These are phyloP conservation scores for Orussus abietinus DNA, from an alignment of 1,140 invertebrate genomes.

Conservation along the genomic window DNA sequence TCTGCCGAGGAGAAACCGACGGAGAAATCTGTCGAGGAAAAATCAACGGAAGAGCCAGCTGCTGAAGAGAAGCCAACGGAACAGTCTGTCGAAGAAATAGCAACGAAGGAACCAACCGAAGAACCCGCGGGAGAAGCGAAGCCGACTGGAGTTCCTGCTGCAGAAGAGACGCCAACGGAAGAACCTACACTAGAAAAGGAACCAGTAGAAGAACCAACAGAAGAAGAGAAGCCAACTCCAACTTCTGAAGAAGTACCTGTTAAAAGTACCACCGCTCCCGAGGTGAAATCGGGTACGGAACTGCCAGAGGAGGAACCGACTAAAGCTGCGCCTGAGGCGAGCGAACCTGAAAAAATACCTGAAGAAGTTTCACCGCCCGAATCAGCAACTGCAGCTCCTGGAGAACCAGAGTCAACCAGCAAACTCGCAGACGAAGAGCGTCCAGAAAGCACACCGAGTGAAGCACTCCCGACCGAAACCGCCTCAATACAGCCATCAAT, in stretches of 20 bases:
- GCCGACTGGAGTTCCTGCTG: slow-evolving; percentile 8
- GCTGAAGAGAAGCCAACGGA: slow-evolving; percentile 11
- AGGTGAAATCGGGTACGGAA: slow-evolving; percentile 13
- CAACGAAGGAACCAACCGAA: slow-evolving; percentile 19
- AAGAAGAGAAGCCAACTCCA: slow-evolving; percentile 16
- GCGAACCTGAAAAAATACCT: slow-evolving; percentile 22
- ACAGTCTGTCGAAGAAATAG: background rate
- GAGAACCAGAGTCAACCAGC: slow-evolving; percentile 23
- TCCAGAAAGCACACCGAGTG: no score
- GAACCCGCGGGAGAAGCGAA: slow-evolving; percentile 3
- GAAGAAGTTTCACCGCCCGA: slow-evolving; percentile 20
- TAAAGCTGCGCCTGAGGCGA: slow-evolving; percentile 10
- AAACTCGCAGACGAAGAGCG: no score
- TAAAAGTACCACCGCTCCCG: background rate
- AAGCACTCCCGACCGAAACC: slow-evolving; percentile 5
- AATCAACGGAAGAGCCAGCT: background rate
- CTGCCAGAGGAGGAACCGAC: slow-evolving; percentile 10
- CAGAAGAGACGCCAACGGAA: slow-evolving; percentile 6
- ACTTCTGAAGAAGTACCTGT: slow-evolving; percentile 18
- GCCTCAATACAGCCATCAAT: no score
- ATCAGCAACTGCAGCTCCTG: slow-evolving; percentile 7
- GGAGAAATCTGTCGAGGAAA: slow-evolving; percentile 13
- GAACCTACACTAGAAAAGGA: background rate
- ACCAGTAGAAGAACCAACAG: slow-evolving; percentile 11
- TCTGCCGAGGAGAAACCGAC: background rate